Evolutionary conservation across 2,888 invertebrate species (phyloP), one percentile per base, ranked within the genome.

Genomic region (Drymonia ruficornis): DNA sequence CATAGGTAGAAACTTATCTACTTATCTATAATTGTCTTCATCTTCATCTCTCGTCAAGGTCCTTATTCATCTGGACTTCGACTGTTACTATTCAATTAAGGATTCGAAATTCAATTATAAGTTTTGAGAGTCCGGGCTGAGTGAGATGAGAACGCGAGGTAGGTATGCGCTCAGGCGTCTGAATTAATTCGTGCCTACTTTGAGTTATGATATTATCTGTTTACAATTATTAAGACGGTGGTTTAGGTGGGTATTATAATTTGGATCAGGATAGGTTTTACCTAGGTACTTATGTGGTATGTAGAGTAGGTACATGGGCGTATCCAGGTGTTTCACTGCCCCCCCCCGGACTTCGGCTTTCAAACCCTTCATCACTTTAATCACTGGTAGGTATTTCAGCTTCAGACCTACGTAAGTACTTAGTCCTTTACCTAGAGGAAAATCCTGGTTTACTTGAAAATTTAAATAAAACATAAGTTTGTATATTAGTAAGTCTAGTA

Each of bases 1-100:
- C 16, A 38, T 38, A 38, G 38, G 38, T 38, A 38, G n/a, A 11
- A n/a, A 38, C 15, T 3, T 11, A 55, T 40, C 49, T 58, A 56
- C 51, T 42, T 55, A 58, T 49, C 12, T 7, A 1, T 45, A 45
- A 40, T 38, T 60, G 61, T 55, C 56, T 58, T 57, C 48, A 60
- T 59, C 68, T 66, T 64, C 65, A 66, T 61, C 62, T 57, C 48
- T 47, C 67, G 61, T 67, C 65, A 72, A 75, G 74, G 66, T 78
- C 73, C 72, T 70, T 68, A 80, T 78, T 83, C 79, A 83, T 80
- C 74, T 76, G 76, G 80, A 80, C 78, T 83, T 80, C 74, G 78
- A 83, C 82, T 85, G 84, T 81, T 83, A 82, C 84, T 76, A 78
- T 85, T 83, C 82, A 83, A 84, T 85, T 85, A 83, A 72, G 78